Evolutionary conservation across 2,797 vertebrate species (phyloP).

Genomic region (Tapera naevia): DNA sequence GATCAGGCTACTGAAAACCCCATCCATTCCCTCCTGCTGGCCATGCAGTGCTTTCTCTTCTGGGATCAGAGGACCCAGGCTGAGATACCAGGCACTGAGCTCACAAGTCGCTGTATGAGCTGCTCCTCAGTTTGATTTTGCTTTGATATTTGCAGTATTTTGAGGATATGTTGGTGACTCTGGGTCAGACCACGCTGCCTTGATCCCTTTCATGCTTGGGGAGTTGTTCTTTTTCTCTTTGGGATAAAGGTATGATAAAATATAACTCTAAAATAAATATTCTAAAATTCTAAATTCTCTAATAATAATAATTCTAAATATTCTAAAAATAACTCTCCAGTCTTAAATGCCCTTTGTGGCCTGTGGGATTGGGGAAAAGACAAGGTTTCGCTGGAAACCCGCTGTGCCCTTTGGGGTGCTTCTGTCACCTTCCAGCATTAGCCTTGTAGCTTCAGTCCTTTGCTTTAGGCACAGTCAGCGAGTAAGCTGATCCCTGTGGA

Average conservation of each 20-base stretch:
- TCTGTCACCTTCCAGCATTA: background rate
- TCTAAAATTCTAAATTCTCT: too few relatives aligned
- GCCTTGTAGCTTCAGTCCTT: background rate
- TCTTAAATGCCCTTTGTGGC: background rate
- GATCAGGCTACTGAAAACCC: too few relatives aligned
- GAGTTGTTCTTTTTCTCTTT: background rate
- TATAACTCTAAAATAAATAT: too few relatives aligned
- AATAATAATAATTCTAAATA: background rate
- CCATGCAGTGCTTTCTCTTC: rapidly evolving
- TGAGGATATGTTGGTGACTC: background rate
- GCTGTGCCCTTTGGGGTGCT: background rate
- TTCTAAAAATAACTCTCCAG: background rate
- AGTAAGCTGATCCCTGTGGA: background rate
- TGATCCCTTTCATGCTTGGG: background rate
- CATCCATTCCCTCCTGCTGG: background rate
- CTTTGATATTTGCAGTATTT: background rate
- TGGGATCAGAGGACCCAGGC: background rate
- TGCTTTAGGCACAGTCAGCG: background rate
- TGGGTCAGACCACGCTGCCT: background rate
- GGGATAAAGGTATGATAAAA: background rate
- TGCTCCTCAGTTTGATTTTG: background rate
- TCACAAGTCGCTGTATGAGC: background rate
- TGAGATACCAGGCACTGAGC: background rate
- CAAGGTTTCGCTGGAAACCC: background rate
- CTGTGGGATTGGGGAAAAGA: background rate